A percentile compares a stretch with the other conserved stretches of the same genome.
phyloP scores from a whole-genome alignment of 1,140 invertebrate species.

The Campodea augens region DNA sequence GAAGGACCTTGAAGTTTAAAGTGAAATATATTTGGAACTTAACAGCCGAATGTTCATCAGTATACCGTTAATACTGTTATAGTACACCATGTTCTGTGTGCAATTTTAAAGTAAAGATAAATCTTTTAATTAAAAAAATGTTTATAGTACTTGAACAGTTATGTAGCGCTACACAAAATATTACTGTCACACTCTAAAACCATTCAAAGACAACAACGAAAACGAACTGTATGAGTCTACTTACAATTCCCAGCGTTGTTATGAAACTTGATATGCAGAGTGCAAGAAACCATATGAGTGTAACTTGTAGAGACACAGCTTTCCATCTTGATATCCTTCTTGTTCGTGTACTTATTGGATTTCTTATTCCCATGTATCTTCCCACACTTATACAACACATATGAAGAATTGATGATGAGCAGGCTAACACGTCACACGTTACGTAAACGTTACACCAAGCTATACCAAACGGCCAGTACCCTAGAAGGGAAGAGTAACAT shows the following conservation, averaged over 20 bases:
- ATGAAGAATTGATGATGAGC: slow-evolving; percentile 86
- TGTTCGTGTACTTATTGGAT: slow-evolving; percentile 57
- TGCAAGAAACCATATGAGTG: slow-evolving; percentile 63
- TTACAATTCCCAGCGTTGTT: slow-evolving; percentile 61
- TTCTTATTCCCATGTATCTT: slow-evolving; percentile 75
- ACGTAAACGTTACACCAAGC: slow-evolving; percentile 83
- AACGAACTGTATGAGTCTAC: too few species aligned
- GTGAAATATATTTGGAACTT: too few species aligned
- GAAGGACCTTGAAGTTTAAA: too few species aligned
- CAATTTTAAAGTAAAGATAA: too few species aligned
- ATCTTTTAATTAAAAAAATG: too few species aligned
- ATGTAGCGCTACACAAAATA: too few species aligned
- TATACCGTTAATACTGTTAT: too few species aligned
- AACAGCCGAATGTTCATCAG: too few species aligned
- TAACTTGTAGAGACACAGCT: slow-evolving; percentile 60
- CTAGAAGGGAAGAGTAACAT: slow-evolving; percentile 35
- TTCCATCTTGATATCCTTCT: slow-evolving; percentile 49
- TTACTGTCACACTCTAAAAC: too few species aligned
- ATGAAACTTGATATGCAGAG: slow-evolving; percentile 74
- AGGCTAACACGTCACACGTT: slow-evolving; percentile 84
- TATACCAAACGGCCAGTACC: slow-evolving; percentile 74
- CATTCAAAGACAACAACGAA: too few species aligned
- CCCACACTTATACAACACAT: slow-evolving; percentile 92
- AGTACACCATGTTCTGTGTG: too few species aligned
- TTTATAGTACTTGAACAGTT: too few species aligned